Base-by-base conservation (phyloP, 2,797 vertebrate genomes). In the Falco cherrug region DNA sequence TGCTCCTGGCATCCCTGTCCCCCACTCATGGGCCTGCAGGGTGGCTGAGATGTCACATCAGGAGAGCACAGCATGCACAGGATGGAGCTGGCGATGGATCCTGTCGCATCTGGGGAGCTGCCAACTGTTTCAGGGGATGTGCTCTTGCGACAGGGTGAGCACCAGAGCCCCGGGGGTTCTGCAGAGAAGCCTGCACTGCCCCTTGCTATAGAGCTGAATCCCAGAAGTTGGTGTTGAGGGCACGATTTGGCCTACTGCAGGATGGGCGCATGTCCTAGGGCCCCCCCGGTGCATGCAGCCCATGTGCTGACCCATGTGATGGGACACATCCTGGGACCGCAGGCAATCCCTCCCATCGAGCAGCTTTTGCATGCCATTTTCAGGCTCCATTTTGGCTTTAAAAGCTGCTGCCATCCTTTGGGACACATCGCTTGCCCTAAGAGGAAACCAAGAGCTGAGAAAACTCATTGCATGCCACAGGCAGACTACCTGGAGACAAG, bases 1-100 rank as follows among this genome's bases (percentile, higher is more conserved):
- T 16, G 19, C 78, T 70, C 28, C 63, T 0, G 2, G n/a, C 0
- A 1, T 20, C 50, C 71, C 50, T 12, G 53, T 48, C 17, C 41
- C 17, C 17, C 3, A 2, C 19, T 21, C 3, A 0, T 0, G 14
- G 54, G 35, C 61, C 69, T 18, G 64, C 3, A 0, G 69, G 5
- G 39, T 2, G 65, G 19, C 87, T 5, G 43, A 37, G 65, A 11
- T n/a, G 82, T 68, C 67, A 33, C 74, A 57, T 7, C 1, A 1
- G 56, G 60, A 39, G 59, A 57, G 29, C 0, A 3, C 48, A 25
- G 29, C 15, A 3, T 0, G 26, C 3, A 10, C n/a, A 11, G 51
- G 64, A 15, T 0, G 6, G 73, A 53, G 37, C 35, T 50, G 59
- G 16, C 1, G 2, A 29, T 1, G 16, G 48, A 5, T 16, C 29